Conservation (phyloP, 2,888 invertebrate species). For the Aelia acuminata region DNA sequence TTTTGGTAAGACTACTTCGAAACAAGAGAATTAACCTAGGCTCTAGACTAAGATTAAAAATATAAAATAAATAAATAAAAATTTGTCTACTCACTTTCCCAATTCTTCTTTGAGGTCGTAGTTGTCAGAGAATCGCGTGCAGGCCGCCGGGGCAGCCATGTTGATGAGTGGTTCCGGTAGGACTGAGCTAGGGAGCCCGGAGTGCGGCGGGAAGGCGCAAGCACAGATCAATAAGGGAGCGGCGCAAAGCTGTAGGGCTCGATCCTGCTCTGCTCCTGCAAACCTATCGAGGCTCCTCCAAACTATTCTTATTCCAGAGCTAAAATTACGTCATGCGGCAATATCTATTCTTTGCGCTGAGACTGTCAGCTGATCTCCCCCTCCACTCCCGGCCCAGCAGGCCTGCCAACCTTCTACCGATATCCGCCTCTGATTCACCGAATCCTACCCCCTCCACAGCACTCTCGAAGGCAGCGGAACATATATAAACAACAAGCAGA, state of each 20-base stretch:
- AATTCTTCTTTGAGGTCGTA: conserved; percentile 99
- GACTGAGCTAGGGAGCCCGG: not conserved
- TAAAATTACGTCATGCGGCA: conserved; percentile 56
- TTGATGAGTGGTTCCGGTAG: conserved; percentile 68
- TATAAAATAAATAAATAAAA: not conserved
- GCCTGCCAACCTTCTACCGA: conserved; percentile 52
- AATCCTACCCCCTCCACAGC: no score
- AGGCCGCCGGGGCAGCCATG: conserved; percentile 91
- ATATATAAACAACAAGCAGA: not conserved
- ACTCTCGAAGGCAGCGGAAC: not conserved
- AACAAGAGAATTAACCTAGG: not conserved
- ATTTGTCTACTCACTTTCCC: conserved; percentile 87
- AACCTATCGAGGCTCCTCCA: not conserved
- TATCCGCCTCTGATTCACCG: conserved; percentile 36
- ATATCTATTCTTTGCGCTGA: conserved; percentile 58
- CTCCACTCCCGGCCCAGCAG: conserved; percentile 23
- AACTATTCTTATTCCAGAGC: conserved; percentile 55
- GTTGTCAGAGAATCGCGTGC: conserved; percentile 99
- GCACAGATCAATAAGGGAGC: conserved; percentile 45
- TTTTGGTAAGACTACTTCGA: no score
- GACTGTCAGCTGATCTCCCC: conserved; percentile 57
- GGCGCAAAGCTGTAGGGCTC: not conserved
- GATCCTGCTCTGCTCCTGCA: not conserved
- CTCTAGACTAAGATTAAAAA: not conserved
- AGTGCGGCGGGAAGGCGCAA: not conserved